Evolutionary conservation across 1,140 invertebrate species (phyloP).

Genomic region (Neomicropteryx cornuta): DNA sequence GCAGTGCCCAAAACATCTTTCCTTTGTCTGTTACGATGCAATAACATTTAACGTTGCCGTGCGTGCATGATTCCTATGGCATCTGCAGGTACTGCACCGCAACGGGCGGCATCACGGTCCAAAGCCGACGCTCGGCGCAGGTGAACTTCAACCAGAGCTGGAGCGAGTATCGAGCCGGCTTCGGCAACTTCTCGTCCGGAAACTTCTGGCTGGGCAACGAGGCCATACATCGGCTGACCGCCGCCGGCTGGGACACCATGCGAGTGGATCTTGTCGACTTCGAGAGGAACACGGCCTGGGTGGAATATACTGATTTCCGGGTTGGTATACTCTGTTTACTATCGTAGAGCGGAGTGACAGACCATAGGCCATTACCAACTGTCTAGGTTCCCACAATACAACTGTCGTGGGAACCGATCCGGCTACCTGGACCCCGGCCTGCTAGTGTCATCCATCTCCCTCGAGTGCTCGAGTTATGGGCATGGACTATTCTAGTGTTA

Average conservation of each 20-base stretch:
- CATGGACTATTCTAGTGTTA: no score
- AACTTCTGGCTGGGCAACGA: slow-evolving; percentile 52
- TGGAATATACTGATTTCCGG: slow-evolving; percentile 32
- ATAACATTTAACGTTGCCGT: no score
- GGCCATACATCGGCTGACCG: slow-evolving; percentile 33
- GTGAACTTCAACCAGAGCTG: slow-evolving; percentile 42
- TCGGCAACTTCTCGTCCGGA: slow-evolving; percentile 31
- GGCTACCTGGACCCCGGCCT: no score
- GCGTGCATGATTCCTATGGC: background rate
- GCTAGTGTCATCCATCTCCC: no score
- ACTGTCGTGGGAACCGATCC: background rate
- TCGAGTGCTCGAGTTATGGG: background rate
- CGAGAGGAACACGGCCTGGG: slow-evolving; percentile 29
- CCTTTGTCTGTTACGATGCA: no score
- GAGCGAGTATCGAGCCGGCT: slow-evolving; percentile 43
- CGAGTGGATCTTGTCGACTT: slow-evolving; percentile 39
- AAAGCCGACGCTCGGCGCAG: slow-evolving; percentile 3
- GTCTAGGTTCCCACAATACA: background rate
- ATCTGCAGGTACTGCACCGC: slow-evolving; percentile 20
- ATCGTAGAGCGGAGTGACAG: background rate
- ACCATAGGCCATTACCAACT: no score
- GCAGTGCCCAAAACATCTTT: no score
- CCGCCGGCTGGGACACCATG: slow-evolving; percentile 21
- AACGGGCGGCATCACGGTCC: slow-evolving; percentile 11
- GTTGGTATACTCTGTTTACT: slow-evolving; percentile 13